Evolutionary conservation across 2,797 vertebrate genomes (phyloP), one percentile per base, ranked within the genome.

Genomic region (Poeciliopsis paucimaculata): DNA sequence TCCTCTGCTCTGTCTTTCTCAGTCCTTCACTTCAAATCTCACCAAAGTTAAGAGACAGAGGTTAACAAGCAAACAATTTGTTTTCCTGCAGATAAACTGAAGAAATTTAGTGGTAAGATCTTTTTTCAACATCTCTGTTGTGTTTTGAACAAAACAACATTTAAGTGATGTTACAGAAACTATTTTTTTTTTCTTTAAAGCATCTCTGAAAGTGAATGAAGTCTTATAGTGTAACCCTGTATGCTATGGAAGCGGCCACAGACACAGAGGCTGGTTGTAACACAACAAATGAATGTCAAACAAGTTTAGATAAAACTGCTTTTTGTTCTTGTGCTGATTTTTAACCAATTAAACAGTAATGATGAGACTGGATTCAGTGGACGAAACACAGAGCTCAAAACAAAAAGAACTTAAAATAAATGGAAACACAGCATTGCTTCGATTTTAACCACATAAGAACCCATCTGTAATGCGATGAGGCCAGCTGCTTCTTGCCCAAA

Each of bases 151-250:
- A 49, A 49, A 20, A 51, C 6, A 51, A 2, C 20, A 23, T 18
- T 20, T 6, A 23, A 23, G 5, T 20, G 47, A 51, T 23, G 18
- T 51, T 51, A 8, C 18, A 23, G 11, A 12, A 13, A 57, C 10
- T 11, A 3, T 49, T 49, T 2, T 18, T 51, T 23, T 51, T 1
- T 53, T 26, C 26, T 2, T 3, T 18, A 26, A 23, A 53, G 20
- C 51, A 53, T 53, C 9, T 10, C 55, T 57, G 55, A 13, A 57
- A 28, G 9, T 57, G 55, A 28, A 7, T 31, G 13, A 16, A 34
- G 3, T 62, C 1, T 15, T 62, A 2, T 12, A 9, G 0, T 0
- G 0, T 36, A 36, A 20, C 31, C 13, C 18, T 0, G 0, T 18
- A 9, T 6, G 12, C 28, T 34, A n/a, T 18, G 31, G 7, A 36